Base-by-base conservation (phyloP, 2,113 vertebrate genomes). In the Tylochromis polylepis region DNA sequence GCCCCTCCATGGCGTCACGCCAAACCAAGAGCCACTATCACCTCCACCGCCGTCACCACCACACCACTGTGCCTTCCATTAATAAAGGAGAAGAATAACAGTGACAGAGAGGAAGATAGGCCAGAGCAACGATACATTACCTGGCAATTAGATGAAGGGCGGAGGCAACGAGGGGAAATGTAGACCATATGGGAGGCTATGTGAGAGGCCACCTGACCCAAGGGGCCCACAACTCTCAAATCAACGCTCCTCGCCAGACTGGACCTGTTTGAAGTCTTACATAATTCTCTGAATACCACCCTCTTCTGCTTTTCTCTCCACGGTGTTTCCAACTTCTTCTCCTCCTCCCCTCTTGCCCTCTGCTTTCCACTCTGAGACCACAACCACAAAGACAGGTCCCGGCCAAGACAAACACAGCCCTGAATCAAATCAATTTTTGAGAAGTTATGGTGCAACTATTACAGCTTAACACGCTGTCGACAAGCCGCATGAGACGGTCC, bases 111-210 rank as follows among this genome's bases (percentile, higher is more conserved):
- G 89, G 85, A 77, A 84, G 92, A 90, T 79, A n/a, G 84, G 85
- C 81, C 79, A 27, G 80, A 49, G 86, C 82, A 3, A 83, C 93
- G 93, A 94, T 95, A 95, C 95, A 94, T 96, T 96, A 96, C 95
- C 96, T 96, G 95, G 86, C 95, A 95, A 95, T 97, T 95, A 95
- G 91, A 94, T 53, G 83, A 55, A 85, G 89, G 88, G 93, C 41
- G 60, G 90, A 72, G 87, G 91, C 81, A 56, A 70, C 29, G 72
- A 87, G 84, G 84, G 86, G 83, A 95, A 94, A 95, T 93, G 87
- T 81, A 18, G 94, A 96, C 94, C 96, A 96, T 96, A 96, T 96
- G 95, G 96, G 91, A 90, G 91, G 92, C 92, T 90, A 85, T 85
- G 90, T 81, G 91, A 92, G 93, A 84, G 89, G 94, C 92, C 93